phyloP scores from a whole-genome alignment of 2,888 invertebrate genomes.

The Iphiclides podalirius region DNA sequence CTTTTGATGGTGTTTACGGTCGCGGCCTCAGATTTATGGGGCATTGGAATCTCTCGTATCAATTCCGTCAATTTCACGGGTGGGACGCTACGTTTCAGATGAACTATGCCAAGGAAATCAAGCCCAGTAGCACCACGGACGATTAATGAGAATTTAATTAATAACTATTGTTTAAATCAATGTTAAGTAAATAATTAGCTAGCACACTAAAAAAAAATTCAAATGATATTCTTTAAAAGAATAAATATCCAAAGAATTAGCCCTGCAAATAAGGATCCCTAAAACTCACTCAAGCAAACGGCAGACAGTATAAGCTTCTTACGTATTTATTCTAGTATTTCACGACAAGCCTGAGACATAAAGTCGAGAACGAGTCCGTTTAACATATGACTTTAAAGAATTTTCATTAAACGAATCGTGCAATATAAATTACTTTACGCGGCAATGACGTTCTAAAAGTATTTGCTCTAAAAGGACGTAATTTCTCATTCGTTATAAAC shows the following conservation, averaged over 20 bases:
- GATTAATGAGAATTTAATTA: too few relatives aligned
- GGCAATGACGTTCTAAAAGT: constrained; percentile 12
- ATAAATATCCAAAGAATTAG: too few relatives aligned
- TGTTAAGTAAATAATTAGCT: too few relatives aligned
- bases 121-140: constrained; percentile 26
- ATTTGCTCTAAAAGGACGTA: constrained; percentile 20
- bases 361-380: constrained; percentile 12
- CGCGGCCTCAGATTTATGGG: constrained; percentile 49
- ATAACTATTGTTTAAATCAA: too few relatives aligned
- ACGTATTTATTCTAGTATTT: constrained; percentile 23
- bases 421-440: constrained; percentile 26
- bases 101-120: constrained; percentile 24
- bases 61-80: constrained; percentile 31
- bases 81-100: constrained; percentile 26
- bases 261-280: not conserved
- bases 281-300: constrained; percentile 1
- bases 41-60: constrained; percentile 46
- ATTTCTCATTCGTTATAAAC: constrained; percentile 18
- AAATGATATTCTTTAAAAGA: too few relatives aligned
- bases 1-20: constrained; percentile 69
- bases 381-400: constrained; percentile 25
- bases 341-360: constrained; percentile 14
- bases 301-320: constrained; percentile 19
- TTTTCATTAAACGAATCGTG: constrained; percentile 25
- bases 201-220: too few relatives aligned